These are phyloP conservation scores for Subacronicta megacephala DNA, from an alignment of 2,888 invertebrate genomes.

Conservation along the genomic window DNA sequence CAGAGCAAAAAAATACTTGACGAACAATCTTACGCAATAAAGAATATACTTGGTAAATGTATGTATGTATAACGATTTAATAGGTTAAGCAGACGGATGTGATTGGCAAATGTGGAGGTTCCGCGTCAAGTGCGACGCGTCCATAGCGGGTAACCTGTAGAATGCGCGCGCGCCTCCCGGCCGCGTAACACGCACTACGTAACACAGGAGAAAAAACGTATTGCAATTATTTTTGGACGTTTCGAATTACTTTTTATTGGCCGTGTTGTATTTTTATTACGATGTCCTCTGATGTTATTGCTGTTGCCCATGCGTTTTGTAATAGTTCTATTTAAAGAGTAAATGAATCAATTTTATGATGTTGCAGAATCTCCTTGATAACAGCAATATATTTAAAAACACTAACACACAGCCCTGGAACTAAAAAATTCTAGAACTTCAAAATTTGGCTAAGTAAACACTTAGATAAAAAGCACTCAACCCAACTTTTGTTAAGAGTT, in stretches of 20 bases:
- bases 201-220: constrained; percentile 42
- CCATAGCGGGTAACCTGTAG: constrained; percentile 80
- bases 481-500: no score
- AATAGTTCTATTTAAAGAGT: constrained; percentile 13
- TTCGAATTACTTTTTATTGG: constrained; percentile 55
- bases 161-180: constrained; percentile 72
- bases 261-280: constrained; percentile 52
- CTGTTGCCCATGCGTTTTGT: constrained; percentile 29
- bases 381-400: no score
- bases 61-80: no score
- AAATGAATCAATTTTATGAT: constrained; percentile 24
- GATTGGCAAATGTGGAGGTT: constrained; percentile 54
- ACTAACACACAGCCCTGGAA: no score
- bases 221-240: constrained; percentile 57
- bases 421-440: no score
- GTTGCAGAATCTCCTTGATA: neutral
- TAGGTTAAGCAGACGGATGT: constrained; percentile 75
- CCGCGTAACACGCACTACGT: constrained; percentile 47
- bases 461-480: no score
- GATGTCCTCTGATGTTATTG: constrained; percentile 32
- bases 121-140: constrained; percentile 68
- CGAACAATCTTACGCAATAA: constrained; percentile 35
- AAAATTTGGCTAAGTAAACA: no score
- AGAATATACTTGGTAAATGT: no score
- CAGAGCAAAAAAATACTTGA: constrained; percentile 8